Evolutionary conservation across 1,140 invertebrate species (phyloP), one percentile per base, ranked within the genome.

Genomic region (Drosophila subpulchrella): DNA sequence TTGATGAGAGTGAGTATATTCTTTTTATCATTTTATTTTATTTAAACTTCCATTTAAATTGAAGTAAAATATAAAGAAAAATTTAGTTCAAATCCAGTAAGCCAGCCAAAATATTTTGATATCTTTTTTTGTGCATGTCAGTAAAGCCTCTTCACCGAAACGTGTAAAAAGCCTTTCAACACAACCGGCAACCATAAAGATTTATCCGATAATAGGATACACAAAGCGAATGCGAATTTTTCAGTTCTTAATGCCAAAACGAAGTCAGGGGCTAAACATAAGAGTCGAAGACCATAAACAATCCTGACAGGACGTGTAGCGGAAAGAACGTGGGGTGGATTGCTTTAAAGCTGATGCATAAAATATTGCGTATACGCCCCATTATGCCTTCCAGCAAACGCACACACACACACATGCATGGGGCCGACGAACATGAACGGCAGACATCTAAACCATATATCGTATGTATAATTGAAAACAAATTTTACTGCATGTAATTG

Each of bases 401-500:
- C 42, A 42, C 54, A 57, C 12, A 39, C 57, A 34, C 30, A 24
- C 20, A 44, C 13, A 42, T 27, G 56, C 13, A 42, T 27, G 56
- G 13, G 46, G 38, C 46, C 30, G 47, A 48, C 46, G 50, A 66
- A 68, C 65, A 68, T 32, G 39, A 36, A 44, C 60, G 71, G 59
- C 53, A 75, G 72, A 75, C 73, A 59, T 76, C 74, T 77, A 77
- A 77, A 50, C 55, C 78, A 73, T 74, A 63, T 51, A 83, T 72
- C 71, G 81, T 73, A 81, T 78, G 78, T 81, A 85, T 85, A 85
- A 85, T 85, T 85, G 78, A 85, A 85, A 85, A 85, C 81, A 85
- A 85, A 85, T 85, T 85, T 85, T 63, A 78, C 82, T 78, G 81
- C 81, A 85, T 85, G 81, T 85, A 85, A 86, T 86, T 78, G 78